Evolutionary conservation across 1,140 invertebrate species (phyloP), one percentile per base, ranked within the genome.

Genomic region (Leptinotarsa defecta): DNA sequence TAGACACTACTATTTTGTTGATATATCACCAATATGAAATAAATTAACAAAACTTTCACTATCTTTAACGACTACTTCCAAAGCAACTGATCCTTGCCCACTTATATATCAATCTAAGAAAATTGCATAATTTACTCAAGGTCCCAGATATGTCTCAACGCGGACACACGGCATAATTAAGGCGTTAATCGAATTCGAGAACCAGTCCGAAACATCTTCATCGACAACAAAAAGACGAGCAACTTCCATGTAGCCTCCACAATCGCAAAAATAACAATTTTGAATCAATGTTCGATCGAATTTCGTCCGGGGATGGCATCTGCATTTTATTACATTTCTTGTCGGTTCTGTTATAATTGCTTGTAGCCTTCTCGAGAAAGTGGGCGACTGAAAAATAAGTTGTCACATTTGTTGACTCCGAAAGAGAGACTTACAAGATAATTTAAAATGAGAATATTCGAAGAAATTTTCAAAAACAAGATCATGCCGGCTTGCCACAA

Each of bases 71-170:
- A 57, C 52, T 8, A 57, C 13, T 17, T 19, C 13, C 13, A 57
- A 57, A 57, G 15, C 17, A 17, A 57, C 52, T 13, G 52, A 57
- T 57, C 6, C n/a, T 4, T 34, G 15, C n/a, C 52, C 52, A 57
- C 52, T 57, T 57, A 57, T 19, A 57, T 17, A 57, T 57, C 17
- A 57, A 57, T 57, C 52, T 2, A 19, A 19, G 15, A 57, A 17
- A 57, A 57, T 57, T 57, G 17, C 52, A 57, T 57, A 57, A 57
- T 57, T n/a, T 57, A 15, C n/a, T n/a, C 52, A 57, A 57, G 52
- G 52, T 57, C 52, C 6, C 6, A 57, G 15, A 19, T 57, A 57
- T 57, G n/a, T 57, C 52, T 57, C n/a, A 43, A 57, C 52, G n/a
- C 52, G 52, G n/a, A n/a, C 52, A 15, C 52, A 15, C n/a, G 52